Percentiles rank a stretch among this genome's conserved stretches.
phyloP scores from a whole-genome alignment of 1,140 invertebrate genomes.

The Gonatopus flavifemur region DNA sequence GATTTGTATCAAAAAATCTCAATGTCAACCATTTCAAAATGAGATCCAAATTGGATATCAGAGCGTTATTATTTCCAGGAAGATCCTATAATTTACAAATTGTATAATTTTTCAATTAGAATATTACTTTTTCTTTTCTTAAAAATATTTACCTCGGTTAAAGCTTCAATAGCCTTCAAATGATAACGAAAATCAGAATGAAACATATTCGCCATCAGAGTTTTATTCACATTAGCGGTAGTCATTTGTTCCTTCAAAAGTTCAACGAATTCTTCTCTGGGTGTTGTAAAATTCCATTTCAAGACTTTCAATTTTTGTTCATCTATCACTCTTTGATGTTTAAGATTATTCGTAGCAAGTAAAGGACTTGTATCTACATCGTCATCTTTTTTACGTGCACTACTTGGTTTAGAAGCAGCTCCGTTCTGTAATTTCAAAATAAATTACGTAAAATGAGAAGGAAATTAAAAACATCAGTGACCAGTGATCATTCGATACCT shows the following conservation, averaged over 20 bases:
- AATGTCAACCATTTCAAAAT: slow-evolving; percentile 96
- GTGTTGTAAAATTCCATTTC: slow-evolving; percentile 96
- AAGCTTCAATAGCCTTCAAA: slow-evolving; percentile 89
- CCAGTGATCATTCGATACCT: slow-evolving; percentile 17
- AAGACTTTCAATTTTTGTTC: slow-evolving; percentile 90
- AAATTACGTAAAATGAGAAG: background rate
- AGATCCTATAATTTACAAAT: slow-evolving; percentile 62
- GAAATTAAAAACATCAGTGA: slow-evolving; percentile 1
- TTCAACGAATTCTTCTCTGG: slow-evolving; percentile 91
- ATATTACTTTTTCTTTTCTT: background rate
- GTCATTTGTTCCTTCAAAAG: slow-evolving; percentile 90
- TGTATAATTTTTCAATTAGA: background rate
- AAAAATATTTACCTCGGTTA: slow-evolving; percentile 68
- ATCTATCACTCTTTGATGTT: slow-evolving; percentile 88
- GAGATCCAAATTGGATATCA: slow-evolving; percentile 90
- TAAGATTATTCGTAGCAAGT: slow-evolving; percentile 81
- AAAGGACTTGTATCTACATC: slow-evolving; percentile 81
- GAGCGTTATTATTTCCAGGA: slow-evolving; percentile 71
- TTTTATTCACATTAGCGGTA: slow-evolving; percentile 82
- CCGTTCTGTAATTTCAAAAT: slow-evolving; percentile 13
- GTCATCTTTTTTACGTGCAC: slow-evolving; percentile 79
- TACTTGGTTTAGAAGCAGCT: slow-evolving; percentile 40
- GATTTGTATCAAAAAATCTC: slow-evolving; percentile 97
- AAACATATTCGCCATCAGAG: slow-evolving; percentile 88
- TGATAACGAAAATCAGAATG: slow-evolving; percentile 95